Evolutionary conservation across 2,797 vertebrate species (phyloP).

Genomic region (Nothura maculosa): DNA sequence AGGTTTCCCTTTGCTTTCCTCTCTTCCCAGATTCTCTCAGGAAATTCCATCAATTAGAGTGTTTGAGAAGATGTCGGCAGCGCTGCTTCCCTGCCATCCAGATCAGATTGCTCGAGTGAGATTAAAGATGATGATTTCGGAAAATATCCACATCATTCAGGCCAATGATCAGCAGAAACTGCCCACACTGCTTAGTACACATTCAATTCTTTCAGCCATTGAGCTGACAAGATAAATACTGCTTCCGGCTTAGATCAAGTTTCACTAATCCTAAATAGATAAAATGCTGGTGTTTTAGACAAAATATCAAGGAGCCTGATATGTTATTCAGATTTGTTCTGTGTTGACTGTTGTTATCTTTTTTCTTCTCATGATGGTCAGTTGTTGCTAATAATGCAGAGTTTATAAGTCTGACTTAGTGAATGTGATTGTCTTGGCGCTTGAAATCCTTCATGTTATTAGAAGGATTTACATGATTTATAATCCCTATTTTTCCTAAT

Average conservation of each 20-base stretch:
- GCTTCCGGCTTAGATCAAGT: neutral
- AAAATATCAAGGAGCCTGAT: neutral
- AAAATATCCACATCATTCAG: neutral
- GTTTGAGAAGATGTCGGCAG: neutral
- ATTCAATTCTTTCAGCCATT: neutral
- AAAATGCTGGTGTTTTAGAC: neutral
- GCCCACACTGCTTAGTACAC: neutral
- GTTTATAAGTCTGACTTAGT: neutral
- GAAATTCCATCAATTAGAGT: neutral
- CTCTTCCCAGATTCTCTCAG: neutral
- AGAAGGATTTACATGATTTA: neutral
- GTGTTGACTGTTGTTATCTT: neutral
- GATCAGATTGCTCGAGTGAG: neutral
- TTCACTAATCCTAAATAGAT: constrained; percentile 5
- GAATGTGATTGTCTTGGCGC: neutral
- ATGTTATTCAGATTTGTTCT: neutral
- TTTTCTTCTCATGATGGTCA: neutral
- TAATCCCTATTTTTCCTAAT: neutral
- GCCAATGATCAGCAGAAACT: neutral
- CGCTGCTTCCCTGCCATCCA: neutral
- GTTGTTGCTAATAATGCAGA: neutral
- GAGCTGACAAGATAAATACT: neutral
- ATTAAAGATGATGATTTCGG: neutral
- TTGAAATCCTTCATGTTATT: neutral
- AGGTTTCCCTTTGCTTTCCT: neutral